phyloP scores from a whole-genome alignment of 2,113 vertebrate genomes.

The Indicator maculatus region DNA sequence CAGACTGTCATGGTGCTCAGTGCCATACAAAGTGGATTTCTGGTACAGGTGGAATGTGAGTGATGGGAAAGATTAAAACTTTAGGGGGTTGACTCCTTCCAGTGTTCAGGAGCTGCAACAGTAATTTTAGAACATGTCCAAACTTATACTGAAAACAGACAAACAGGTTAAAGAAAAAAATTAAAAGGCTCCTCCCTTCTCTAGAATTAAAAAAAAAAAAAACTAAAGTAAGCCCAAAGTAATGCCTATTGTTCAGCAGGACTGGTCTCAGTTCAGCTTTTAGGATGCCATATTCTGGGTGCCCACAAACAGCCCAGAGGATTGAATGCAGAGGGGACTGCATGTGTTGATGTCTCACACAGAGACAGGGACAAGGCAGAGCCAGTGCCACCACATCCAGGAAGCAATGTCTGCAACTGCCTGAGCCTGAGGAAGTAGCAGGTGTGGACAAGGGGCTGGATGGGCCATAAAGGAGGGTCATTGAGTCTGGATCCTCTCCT shows the following conservation, averaged over 20 bases:
- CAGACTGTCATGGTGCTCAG: not conserved
- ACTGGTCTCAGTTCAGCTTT: not conserved
- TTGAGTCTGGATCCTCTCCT: not conserved
- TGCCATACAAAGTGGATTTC: not conserved
- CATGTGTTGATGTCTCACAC: accelerated
- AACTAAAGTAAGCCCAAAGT: not conserved
- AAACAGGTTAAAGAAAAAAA: not conserved
- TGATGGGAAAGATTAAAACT: not conserved
- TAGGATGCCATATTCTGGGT: accelerated
- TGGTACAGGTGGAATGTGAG: not conserved
- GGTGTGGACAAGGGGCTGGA: not conserved
- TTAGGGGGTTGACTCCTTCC: not conserved
- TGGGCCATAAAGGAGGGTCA: accelerated
- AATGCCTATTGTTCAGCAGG: not conserved
- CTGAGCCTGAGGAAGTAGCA: accelerated
- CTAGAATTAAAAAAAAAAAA: not conserved
- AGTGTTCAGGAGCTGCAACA: accelerated
- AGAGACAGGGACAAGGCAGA: accelerated
- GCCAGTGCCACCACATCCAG: not conserved
- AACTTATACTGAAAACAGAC: not conserved
- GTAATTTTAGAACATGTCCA: not conserved
- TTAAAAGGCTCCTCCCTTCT: not conserved
- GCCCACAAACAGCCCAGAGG: accelerated
- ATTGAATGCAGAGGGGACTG: accelerated
- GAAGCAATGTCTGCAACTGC: accelerated